Base-by-base conservation (phyloP, 2,113 vertebrate genomes). In the Larimichthys polyactis region DNA sequence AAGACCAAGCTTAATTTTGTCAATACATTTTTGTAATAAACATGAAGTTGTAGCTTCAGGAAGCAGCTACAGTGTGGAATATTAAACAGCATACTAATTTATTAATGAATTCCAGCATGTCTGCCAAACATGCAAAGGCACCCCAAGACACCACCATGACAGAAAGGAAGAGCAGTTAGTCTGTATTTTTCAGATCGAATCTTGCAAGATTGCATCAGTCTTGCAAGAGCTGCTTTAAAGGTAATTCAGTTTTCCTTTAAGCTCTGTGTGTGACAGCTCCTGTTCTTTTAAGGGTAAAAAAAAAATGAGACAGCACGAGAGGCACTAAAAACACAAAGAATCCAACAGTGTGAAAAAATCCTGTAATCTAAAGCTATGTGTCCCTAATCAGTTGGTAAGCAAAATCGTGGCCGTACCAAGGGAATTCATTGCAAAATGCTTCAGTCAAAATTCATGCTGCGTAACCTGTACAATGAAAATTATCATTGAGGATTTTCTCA, bases 181-280 rank as follows among this genome's bases (percentile, higher is more conserved):
- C 69, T 82, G 22, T 48, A 2, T 71, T 76, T 87, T 77, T 59
- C 66, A 79, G 4, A 62, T 6, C 1, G 19, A 55, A 75, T 62
- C 64, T 76, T 15, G 52, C 24, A 75, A 44, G 20, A 69, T 87
- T 87, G 57, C 84, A 70, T 85, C 88, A 82, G 52, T 29, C 63
- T 87, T 80, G 73, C 82, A 22, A n/a, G 22, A 63, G 32, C 58
- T 5, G 63, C 49, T 55, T 44, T 70, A 44, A 74, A 74, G 69
- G 48, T 62, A 71, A 63, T 71, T 27, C 52, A 6, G 10, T n/a
- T 16, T 78, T 88, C 79, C 22, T 48, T 59, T 40, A 43, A 17
- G 20, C 44, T 81, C 2, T 29, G 1, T 4, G 7, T 71, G 24
- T 59, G 57, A 48, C 0, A 2, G 46, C 12, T 63, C 29, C 51